phyloP scores from a whole-genome alignment of 2,888 invertebrate species.

The Perithous albicinctus region DNA sequence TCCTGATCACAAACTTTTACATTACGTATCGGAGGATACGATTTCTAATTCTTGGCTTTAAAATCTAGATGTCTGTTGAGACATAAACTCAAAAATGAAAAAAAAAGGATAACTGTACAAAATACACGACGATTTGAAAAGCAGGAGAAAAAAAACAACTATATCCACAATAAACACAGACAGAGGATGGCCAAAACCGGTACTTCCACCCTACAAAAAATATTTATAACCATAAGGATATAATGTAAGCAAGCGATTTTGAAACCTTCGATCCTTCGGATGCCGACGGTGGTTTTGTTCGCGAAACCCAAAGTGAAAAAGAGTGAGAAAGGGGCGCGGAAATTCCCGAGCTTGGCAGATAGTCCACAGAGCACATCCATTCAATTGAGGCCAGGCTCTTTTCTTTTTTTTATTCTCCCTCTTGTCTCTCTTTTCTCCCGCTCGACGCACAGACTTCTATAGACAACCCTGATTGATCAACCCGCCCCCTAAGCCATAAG shows the following conservation, averaged over 20 bases:
- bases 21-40: no score
- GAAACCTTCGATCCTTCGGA: constrained; percentile 7
- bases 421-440: constrained; percentile 51
- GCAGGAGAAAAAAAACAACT: no score
- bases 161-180: no score
- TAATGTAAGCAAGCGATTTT: not conserved
- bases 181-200: no score
- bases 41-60: no score
- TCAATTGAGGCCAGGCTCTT: constrained; percentile 16
- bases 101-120: no score
- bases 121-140: no score
- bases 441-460: constrained; percentile 51
- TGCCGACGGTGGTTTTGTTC: constrained; percentile 7
- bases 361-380: constrained; percentile 17
- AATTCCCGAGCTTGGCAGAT: constrained; percentile 44
- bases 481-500: constrained; percentile 66
- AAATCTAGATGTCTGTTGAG: no score
- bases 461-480: constrained; percentile 78
- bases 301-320: constrained; percentile 13
- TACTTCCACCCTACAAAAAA: not conserved
- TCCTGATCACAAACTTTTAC: no score
- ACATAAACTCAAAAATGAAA: no score
- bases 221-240: not conserved
- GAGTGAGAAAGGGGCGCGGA: not conserved
- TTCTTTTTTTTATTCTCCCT: constrained; percentile 38